phyloP scores from a whole-genome alignment of 2,888 invertebrate genomes.

The Ochropleura plecta region DNA sequence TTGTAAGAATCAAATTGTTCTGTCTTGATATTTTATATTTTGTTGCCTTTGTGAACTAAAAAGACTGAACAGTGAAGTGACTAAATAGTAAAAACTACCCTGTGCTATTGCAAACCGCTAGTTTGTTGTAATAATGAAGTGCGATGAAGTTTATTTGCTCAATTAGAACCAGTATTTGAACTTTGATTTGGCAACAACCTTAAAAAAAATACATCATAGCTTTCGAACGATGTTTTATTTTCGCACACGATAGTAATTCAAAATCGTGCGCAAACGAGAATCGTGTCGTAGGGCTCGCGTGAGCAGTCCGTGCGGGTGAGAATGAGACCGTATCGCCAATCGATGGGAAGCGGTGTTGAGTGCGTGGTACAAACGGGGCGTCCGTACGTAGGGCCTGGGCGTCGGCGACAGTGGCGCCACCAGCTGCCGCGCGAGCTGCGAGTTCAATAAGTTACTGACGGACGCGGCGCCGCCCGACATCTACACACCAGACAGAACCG shows the following conservation, averaged over 20 bases:
- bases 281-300: constrained; percentile 63
- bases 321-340: constrained; percentile 83
- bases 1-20: not conserved
- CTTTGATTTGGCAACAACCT: not conserved
- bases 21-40: not conserved
- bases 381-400: constrained; percentile 89
- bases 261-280: constrained; percentile 60
- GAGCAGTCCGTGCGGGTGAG: constrained; percentile 75
- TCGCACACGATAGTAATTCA: constrained; percentile 46
- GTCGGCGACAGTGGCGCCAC: constrained; percentile 90
- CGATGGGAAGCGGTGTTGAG: constrained; percentile 88
- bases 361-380: constrained; percentile 90
- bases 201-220: not conserved
- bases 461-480: constrained; percentile 80
- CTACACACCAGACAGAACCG: constrained; percentile 80
- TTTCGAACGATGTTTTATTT: not conserved
- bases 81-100: constrained; percentile 8
- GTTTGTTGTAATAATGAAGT: constrained; percentile 16
- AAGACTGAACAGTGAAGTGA: constrained; percentile 3
- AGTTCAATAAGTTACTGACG: constrained; percentile 89
- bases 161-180: not conserved
- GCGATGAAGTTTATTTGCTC: constrained; percentile 2
- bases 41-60: constrained; percentile 11
- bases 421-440: constrained; percentile 91
- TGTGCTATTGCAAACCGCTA: constrained; percentile 18